Conservation (phyloP, 1,140 invertebrate species). For the Metaphire vulgaris region DNA sequence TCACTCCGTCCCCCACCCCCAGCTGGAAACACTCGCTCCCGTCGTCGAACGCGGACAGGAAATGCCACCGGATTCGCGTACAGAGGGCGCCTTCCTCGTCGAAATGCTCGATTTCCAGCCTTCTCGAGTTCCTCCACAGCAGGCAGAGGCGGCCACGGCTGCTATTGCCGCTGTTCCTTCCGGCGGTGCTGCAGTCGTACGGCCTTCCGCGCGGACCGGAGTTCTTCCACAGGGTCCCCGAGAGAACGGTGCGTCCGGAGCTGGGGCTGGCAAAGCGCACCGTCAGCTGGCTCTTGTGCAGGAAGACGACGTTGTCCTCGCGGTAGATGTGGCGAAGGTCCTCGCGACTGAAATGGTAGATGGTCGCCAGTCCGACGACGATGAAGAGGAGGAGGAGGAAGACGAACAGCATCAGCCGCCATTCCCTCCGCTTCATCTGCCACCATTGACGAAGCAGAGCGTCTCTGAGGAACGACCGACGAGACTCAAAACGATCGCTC, state of each 20-base stretch:
- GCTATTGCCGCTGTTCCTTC: too few species aligned
- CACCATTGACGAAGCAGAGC: too few species aligned
- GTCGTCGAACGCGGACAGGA: slow-evolving; percentile 29
- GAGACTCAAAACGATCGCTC: too few species aligned
- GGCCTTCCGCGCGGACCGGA: slow-evolving; percentile 12
- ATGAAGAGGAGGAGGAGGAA: slow-evolving; percentile 17
- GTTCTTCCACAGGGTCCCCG: slow-evolving; percentile 9
- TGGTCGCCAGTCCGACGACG: slow-evolving; percentile 10
- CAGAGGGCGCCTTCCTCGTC: slow-evolving; percentile 27
- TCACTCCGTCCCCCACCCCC: slow-evolving; percentile 31
- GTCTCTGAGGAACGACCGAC: too few species aligned
- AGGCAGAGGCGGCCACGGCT: too few species aligned
- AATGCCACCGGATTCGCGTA: slow-evolving; percentile 35
- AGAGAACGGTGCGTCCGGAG: neutral
- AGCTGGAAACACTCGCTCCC: slow-evolving; percentile 38
- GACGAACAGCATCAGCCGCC: slow-evolving; percentile 11
- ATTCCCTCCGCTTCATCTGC: slow-evolving; percentile 1
- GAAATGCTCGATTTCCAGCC: neutral
- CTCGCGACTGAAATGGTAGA: slow-evolving; percentile 14
- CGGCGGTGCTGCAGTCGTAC: slow-evolving; percentile 16
- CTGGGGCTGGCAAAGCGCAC: neutral
- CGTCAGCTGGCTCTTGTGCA: slow-evolving; percentile 2
- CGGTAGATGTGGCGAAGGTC: slow-evolving; percentile 15
- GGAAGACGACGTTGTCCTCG: slow-evolving; percentile 1
- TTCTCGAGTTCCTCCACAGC: slow-evolving; percentile 11